Conservation (phyloP, 2,797 vertebrate species). For the Mormyrops attenuatus region DNA sequence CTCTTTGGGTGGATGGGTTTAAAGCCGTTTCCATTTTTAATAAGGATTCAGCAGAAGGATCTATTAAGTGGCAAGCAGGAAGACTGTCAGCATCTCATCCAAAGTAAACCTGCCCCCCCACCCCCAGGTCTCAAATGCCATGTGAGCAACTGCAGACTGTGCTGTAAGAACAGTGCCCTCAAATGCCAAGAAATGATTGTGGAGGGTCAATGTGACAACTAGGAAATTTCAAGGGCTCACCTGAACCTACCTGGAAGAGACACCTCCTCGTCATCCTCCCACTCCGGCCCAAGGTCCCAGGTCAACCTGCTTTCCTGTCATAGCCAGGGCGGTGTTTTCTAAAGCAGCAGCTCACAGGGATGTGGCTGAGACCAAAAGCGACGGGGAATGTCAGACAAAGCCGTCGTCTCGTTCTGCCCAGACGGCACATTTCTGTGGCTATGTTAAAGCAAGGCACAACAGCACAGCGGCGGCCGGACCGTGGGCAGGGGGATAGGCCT, state of each 20-base stretch:
- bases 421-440: not conserved
- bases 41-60: conserved; percentile 68
- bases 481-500: not conserved
- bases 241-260: not conserved
- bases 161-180: conserved; percentile 42
- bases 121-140: not conserved
- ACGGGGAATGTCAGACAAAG: not conserved
- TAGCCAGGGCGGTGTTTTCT: not conserved
- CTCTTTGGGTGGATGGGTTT: conserved; percentile 64
- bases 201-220: conserved; percentile 63
- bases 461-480: not conserved
- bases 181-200: conserved; percentile 52
- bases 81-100: conserved; percentile 54
- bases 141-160: conserved; percentile 56
- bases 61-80: conserved; percentile 52
- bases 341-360: not conserved
- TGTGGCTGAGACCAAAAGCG: not conserved
- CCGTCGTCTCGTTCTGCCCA: not conserved
- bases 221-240: not conserved
- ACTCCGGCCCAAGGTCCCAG: not conserved
- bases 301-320: not conserved
- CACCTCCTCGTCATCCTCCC: not conserved
- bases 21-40: conserved; percentile 69
- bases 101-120: conserved; percentile 6
- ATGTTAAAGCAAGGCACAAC: not conserved